Evolutionary conservation across 1,140 invertebrate species (phyloP).

Genomic region (Tetraneura akinire): DNA sequence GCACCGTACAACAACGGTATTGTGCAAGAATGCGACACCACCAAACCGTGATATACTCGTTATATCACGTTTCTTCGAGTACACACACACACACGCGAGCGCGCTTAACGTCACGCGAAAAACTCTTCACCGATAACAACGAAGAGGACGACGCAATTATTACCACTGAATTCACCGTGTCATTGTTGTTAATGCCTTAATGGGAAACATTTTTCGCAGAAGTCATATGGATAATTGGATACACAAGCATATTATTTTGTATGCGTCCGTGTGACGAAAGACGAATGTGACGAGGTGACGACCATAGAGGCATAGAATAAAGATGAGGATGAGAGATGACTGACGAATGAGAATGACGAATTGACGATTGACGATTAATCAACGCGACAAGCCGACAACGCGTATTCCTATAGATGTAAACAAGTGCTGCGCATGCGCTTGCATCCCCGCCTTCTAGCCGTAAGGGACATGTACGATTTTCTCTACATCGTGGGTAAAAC

Average conservation of each 20-base stretch:
- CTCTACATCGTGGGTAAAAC: no score
- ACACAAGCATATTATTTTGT: slow-evolving; percentile 37
- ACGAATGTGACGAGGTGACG: no score
- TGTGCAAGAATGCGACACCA: no score
- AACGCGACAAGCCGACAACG: no score
- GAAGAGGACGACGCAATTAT: no score
- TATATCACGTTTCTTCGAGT: no score
- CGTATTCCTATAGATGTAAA: slow-evolving; percentile 51
- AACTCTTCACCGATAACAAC: background rate
- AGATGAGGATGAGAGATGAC: no score
- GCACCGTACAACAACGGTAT: no score
- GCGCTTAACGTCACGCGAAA: background rate
- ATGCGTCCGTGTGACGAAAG: no score
- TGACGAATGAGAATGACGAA: no score
- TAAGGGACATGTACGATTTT: slow-evolving; percentile 45
- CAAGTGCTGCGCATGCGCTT: slow-evolving; percentile 43
- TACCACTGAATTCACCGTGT: background rate
- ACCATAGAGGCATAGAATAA: no score
- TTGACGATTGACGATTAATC: slow-evolving; percentile 50
- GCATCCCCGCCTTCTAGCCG: slow-evolving; percentile 24
- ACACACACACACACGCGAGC: background rate
- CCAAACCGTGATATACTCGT: no score
- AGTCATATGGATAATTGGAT: slow-evolving; percentile 47
- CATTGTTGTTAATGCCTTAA: slow-evolving; percentile 20
- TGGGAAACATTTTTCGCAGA: slow-evolving; percentile 50